Evolutionary conservation across 1,140 invertebrate genomes (phyloP), one percentile per base, ranked within the genome.

Genomic region (Adelges cooleyi): DNA sequence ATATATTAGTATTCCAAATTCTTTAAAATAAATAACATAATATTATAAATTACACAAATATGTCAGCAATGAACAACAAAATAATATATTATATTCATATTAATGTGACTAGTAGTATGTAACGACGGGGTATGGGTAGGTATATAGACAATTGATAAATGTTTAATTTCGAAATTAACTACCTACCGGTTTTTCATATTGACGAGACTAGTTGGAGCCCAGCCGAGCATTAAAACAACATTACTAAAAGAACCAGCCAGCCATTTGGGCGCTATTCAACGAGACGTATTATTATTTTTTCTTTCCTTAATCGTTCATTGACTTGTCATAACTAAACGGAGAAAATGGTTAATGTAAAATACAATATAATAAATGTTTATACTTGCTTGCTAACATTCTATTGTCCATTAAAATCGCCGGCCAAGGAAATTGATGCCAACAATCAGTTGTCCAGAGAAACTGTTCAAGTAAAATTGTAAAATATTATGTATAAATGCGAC

Each of bases 151-250:
- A 33, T 33, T 33, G 29, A 33, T 33, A 33, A 33, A 33, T 33
- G 29, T 33, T 11, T 33, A 33, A 33, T 33, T 33, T 33, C 29
- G 11, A 33, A 33, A 33, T 33, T 44, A 44, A 11, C 40, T 42
- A 44, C 23, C 38, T 56, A 56, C 53, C 53, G 53, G 53, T 56
- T 56, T n/a, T 56, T 33, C 36, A 33, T 17, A 23, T 44, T 22
- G 40, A 44, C 40, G 53, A 56, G 53, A 56, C 53, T 44, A 42
- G 33, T 56, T 25, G 53, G 53, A 56, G 53, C 38, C 53, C n/a
- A 17, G 53, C 38, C 20, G 33, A 54, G 52, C 38, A 54, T 54
- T 25, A 54, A 54, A 54, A 54, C 52, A 54, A 54, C 52, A 54
- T 54, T 42, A 54, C 52, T 40, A 17, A 40, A 40, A 38, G 13